These are phyloP conservation scores for Sphaerodactylus townsendi DNA, from an alignment of 2,113 vertebrate species.

Conservation along the genomic window DNA sequence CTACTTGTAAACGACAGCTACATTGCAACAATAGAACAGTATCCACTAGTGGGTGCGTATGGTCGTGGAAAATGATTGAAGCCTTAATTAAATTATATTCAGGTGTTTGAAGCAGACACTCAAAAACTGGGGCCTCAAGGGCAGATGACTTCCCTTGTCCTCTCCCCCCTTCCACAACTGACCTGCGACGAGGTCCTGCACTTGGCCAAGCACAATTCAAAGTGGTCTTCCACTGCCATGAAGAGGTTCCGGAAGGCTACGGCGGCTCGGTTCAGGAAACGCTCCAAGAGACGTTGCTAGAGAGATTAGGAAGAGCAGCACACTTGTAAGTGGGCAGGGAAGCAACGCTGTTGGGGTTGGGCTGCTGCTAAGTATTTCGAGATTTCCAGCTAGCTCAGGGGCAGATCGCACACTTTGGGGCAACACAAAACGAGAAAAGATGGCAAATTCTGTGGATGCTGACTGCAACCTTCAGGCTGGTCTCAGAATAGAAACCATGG, in stretches of 20 bases:
- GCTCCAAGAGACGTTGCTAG: constrained; percentile 93
- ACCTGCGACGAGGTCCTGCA: constrained; percentile 98
- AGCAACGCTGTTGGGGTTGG: too few relatives aligned
- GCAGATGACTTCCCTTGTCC: not conserved
- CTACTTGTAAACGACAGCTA: too few relatives aligned
- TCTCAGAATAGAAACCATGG: not conserved
- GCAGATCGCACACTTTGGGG: too few relatives aligned
- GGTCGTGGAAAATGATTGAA: too few relatives aligned
- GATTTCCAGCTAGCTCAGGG: too few relatives aligned
- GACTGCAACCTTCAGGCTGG: not conserved
- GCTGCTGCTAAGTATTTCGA: too few relatives aligned
- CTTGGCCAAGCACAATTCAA: constrained; percentile 95
- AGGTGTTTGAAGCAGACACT: too few relatives aligned
- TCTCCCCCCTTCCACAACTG: constrained; percentile 12
- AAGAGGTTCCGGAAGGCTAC: constrained; percentile 96
- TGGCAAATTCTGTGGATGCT: not conserved
- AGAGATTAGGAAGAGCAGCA: constrained; percentile 10
- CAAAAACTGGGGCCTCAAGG: too few relatives aligned
- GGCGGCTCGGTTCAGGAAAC: constrained; percentile 91
- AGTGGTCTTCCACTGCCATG: constrained; percentile 95
- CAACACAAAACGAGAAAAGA: too few relatives aligned
- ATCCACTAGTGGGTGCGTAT: too few relatives aligned
- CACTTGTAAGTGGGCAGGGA: not conserved
- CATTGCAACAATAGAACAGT: too few relatives aligned
- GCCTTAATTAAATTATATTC: too few relatives aligned